Conservation (phyloP, 35 echinoderm and acorn worm species). For the Lytechinus pictus region DNA sequence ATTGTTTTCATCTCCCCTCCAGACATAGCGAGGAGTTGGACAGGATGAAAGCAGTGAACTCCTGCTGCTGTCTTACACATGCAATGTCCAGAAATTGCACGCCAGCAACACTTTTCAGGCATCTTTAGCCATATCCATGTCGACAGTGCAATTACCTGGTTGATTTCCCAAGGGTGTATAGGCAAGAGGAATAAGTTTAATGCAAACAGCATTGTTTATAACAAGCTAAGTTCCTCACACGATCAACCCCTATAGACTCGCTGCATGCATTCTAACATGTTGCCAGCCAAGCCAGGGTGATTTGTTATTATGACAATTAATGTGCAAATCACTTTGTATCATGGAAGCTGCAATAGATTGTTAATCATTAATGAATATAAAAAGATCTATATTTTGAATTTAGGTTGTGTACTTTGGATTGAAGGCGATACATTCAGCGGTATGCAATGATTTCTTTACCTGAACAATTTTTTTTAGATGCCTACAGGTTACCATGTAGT, state of each 20-base stretch:
- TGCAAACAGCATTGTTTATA: constrained; percentile 37
- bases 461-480: no score
- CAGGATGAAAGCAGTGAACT: neutral
- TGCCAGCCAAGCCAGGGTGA: neutral
- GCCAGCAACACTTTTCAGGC: constrained; percentile 41
- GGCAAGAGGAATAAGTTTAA: constrained; percentile 29
- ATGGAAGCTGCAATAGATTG: neutral
- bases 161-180: constrained; percentile 22
- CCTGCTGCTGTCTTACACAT: neutral
- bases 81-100: constrained; percentile 20
- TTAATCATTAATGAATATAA: neutral
- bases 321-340: neutral
- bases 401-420: no score
- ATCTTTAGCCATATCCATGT: constrained; percentile 42
- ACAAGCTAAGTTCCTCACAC: constrained; percentile 1
- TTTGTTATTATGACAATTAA: neutral
- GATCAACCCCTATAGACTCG: neutral
- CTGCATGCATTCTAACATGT: neutral
- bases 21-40: neutral
- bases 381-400: no score
- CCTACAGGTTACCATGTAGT: no score
- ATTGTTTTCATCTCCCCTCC: neutral
- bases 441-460: no score
- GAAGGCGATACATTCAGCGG: no score
- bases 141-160: constrained; percentile 44